Evolutionary conservation across 2,113 vertebrate genomes (phyloP).

Genomic region (Lynx canadensis): DNA sequence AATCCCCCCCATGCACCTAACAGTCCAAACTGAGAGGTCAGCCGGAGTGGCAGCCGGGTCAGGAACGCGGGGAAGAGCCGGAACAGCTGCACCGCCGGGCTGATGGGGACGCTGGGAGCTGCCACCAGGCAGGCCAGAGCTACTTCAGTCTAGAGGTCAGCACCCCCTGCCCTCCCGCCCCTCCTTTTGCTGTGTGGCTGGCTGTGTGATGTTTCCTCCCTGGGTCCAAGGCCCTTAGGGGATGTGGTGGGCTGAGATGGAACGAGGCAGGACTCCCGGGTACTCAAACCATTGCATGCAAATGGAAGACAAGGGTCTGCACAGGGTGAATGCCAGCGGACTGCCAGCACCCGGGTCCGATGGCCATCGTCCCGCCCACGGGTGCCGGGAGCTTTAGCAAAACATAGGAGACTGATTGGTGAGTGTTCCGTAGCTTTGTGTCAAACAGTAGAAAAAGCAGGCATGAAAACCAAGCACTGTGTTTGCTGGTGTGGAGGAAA

Average conservation of each 20-base stretch:
- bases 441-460: neutral
- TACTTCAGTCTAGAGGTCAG: conserved; percentile 96
- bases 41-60: conserved; percentile 94
- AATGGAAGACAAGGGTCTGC: neutral
- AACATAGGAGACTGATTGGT: fast-evolving
- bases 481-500: neutral
- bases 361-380: fast-evolving
- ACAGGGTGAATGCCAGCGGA: too few relatives aligned
- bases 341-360: neutral
- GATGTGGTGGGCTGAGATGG: neutral
- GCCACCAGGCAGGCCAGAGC: conserved; percentile 90
- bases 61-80: conserved; percentile 91
- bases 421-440: neutral
- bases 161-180: neutral
- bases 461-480: neutral
- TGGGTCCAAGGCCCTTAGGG: conserved; percentile 6
- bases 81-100: conserved; percentile 92
- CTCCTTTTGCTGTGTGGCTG: conserved; percentile 68
- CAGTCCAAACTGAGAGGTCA: conserved; percentile 99
- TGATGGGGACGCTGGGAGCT: conserved; percentile 93
- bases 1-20: conserved; percentile 88
- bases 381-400: neutral
- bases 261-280: too few relatives aligned
- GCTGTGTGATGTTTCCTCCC: conserved; percentile 23
- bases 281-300: neutral